These are phyloP conservation scores for Seriola dumerili DNA, from an alignment of 2,113 vertebrate species.

Conservation along the genomic window DNA sequence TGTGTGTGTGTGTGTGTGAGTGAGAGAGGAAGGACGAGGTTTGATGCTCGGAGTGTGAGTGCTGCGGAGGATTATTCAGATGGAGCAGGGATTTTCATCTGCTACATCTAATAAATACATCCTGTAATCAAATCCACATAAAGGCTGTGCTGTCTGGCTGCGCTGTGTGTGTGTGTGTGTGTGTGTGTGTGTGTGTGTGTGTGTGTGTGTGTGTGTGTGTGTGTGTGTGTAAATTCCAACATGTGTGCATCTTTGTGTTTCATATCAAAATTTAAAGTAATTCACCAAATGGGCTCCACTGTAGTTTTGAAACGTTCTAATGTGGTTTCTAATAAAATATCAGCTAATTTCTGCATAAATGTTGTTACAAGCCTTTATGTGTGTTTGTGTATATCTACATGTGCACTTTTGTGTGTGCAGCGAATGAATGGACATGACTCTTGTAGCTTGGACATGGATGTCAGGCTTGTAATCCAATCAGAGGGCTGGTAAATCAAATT, in stretches of 20 bases:
- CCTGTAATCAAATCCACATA: conserved; percentile 63
- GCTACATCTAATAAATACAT: conserved; percentile 57
- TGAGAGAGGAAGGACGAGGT: conserved; percentile 18
- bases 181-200: no score
- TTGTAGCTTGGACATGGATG: conserved; percentile 67
- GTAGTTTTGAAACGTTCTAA: background rate
- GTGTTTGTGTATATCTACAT: conserved; percentile 7
- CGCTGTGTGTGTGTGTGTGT: background rate
- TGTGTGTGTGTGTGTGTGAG: no score
- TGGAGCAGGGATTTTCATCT: conserved; percentile 58
- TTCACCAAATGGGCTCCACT: no score
- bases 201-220: no score
- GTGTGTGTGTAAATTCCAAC: conserved; percentile 5
- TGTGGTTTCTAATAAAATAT: background rate
- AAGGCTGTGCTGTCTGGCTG: conserved; percentile 17
- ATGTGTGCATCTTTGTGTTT: background rate
- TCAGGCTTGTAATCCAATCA: conserved; percentile 81
- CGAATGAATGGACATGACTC: conserved; percentile 68
- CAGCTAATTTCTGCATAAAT: background rate
- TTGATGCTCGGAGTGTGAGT: conserved; percentile 34
- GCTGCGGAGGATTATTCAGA: conserved; percentile 44
- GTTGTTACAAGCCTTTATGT: background rate
- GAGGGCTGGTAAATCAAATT: conserved; percentile 72
- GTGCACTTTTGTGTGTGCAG: background rate
- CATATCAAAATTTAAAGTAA: no score